phyloP scores from a whole-genome alignment of 2,888 invertebrate species.

The Gryllus longicercus region DNA sequence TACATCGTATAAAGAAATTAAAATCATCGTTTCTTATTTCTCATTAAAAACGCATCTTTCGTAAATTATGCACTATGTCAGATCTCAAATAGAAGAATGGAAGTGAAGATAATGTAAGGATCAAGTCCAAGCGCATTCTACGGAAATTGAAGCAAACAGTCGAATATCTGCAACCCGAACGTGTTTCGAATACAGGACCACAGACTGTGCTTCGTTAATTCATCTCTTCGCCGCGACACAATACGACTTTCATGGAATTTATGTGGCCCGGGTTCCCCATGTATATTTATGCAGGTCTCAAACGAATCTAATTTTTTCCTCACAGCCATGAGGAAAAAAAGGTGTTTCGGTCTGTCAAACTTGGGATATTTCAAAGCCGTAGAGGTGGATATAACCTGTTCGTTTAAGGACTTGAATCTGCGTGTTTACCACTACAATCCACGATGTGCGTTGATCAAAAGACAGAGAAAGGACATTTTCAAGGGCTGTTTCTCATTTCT shows the following conservation, averaged over 20 bases:
- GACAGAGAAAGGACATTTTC: background rate
- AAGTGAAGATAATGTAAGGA: background rate
- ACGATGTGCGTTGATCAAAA: background rate
- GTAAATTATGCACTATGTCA: too few relatives aligned
- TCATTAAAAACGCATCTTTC: too few relatives aligned
- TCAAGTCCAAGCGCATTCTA: background rate
- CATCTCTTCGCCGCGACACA: constrained; percentile 9
- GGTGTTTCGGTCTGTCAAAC: constrained; percentile 7
- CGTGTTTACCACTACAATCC: background rate
- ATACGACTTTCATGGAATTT: constrained; percentile 4
- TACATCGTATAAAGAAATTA: too few relatives aligned
- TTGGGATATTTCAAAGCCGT: constrained; percentile 2
- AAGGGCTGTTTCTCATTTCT: background rate
- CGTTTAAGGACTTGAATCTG: background rate
- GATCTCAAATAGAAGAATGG: too few relatives aligned
- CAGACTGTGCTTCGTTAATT: background rate
- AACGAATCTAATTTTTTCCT: background rate
- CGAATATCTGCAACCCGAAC: background rate
- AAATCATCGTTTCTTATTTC: too few relatives aligned
- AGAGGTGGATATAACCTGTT: constrained; percentile 3
- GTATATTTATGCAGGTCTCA: constrained; percentile 17
- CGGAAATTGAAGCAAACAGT: background rate
- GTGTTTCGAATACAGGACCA: constrained; percentile 9
- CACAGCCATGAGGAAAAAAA: background rate
- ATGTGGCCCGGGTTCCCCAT: background rate